Evolutionary conservation across 2,797 vertebrate species (phyloP), one percentile per base, ranked within the genome.

Genomic region (Danio aesculapii): DNA sequence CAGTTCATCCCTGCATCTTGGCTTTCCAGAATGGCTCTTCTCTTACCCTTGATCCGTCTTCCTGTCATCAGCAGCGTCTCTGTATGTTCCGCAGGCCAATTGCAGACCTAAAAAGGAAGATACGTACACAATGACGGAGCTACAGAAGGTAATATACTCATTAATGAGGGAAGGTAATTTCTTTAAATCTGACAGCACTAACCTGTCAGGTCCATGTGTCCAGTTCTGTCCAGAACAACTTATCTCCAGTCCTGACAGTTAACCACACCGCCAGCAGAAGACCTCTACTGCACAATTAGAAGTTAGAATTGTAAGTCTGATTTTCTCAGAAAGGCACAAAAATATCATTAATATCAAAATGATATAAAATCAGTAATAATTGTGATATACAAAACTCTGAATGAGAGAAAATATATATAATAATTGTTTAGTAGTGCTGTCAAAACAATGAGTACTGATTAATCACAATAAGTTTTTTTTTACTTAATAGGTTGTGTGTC

Each of bases 91-190:
- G 74, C 85, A 85, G 59, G 81, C 78, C 81, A 77, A 81, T 80
- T 79, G 70, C 5, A 52, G 30, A 13, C 84, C 87, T 90, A 86
- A 92, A 90, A 93, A 89, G 92, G 92, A 73, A 75, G 89, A 58
- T 14, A 11, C 43, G 14, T 12, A 72, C 55, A 78, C 19, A 44
- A 47, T 14, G 64, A 70, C 52, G 87, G 88, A 86, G 84, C 87
- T 86, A 88, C 88, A 87, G 84, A 88, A 87, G 88, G 90, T 91
- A 93, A 93, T 90, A 93, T 92, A 91, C 83, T 87, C 85, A 52
- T 79, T 85, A 81, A 85, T 80, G 75, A 0, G 43, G 77, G 82
- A 86, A 90, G 90, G 85, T 55, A 11, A 79, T 76, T 76, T 81
- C 13, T 79, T n/a, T 64, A 83, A 88, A 88, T 88, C 84, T 79